These are phyloP conservation scores for Amphibalanus amphitrite DNA, from an alignment of 1,140 invertebrate species.

Conservation along the genomic window DNA sequence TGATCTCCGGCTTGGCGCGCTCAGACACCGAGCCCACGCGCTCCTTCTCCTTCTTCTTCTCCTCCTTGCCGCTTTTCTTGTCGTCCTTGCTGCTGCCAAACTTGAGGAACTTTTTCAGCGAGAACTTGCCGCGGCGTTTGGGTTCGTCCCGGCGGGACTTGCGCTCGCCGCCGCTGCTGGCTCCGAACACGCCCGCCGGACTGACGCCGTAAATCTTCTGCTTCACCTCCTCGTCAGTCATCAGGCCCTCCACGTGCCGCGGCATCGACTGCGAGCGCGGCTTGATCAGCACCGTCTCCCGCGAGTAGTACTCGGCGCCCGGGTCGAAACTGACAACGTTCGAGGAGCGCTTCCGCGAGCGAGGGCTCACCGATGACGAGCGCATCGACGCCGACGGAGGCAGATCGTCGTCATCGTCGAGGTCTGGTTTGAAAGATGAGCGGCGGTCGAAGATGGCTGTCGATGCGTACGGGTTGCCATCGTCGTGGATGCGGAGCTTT, in stretches of 20 bases:
- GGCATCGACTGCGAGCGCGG: constrained; percentile 1
- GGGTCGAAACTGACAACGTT: neutral
- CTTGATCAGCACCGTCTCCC: neutral
- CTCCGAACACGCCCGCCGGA: neutral
- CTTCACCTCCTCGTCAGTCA: neutral
- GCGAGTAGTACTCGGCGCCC: neutral
- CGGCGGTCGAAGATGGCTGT: neutral
- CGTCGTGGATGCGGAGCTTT: neutral
- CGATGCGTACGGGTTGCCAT: neutral
- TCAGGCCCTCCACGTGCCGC: neutral
- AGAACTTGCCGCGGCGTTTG: constrained; percentile 35
- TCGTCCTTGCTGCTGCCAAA: constrained; percentile 51
- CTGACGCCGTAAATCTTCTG: neutral
- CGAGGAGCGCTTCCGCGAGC: neutral
- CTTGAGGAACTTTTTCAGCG: constrained; percentile 60
- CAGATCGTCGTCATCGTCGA: neutral
- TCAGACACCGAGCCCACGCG: constrained; percentile 12
- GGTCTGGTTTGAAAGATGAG: neutral
- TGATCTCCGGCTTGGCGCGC: constrained; percentile 46
- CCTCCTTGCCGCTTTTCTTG: constrained; percentile 31
- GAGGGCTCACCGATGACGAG: neutral
- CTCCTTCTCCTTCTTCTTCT: constrained; percentile 25
- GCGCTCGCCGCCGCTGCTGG: constrained; percentile 5
- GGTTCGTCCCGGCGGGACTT: constrained; percentile 9
- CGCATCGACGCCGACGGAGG: neutral